Evolutionary conservation across 1,140 invertebrate species (phyloP), one percentile per base, ranked within the genome.

Genomic region (Lepidurus packardi): DNA sequence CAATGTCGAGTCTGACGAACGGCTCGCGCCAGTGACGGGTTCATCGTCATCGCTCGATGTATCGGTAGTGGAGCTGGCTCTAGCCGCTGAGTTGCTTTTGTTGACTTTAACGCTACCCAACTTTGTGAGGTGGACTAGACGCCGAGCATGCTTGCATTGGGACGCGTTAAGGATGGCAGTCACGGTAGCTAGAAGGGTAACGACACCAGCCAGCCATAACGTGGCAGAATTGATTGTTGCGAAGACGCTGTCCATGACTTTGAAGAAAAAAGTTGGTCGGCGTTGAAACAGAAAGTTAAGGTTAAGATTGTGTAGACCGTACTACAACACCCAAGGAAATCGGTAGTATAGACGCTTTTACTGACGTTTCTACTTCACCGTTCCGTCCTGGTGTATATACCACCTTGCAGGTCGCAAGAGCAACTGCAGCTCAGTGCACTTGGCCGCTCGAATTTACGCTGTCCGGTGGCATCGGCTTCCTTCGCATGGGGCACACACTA

Each of bases 341-440:
- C 21, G 53, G 13, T 65, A 65, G 53, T 65, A 65, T 10, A 47
- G 53, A 65, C 53, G 53, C 53, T n/a, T n/a, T 13, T n/a, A 65
- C 34, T 34, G 34, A 65, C 13, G 53, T 65, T 65, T 65, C 53
- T 65, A 65, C 53, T 65, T 65, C 53, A 21, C 53, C 53, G 16
- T 65, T 65, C 21, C 13, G 13, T 13, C 16, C 16, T 21, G 16
- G 53, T 13, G 53, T 65, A 65, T 65, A 65, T 13, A 65, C 16
- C 53, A 65, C 53, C 53, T 65, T 65, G 53, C 53, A 65, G 53
- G 53, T 65, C 53, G 53, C 53, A 65, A 65, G 53, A 65, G 53
- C 53, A 65, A 65, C 53, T 65, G 53, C 53, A 65, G 53, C 53
- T 65, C 53, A 65, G 53, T 65, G 53, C 21, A 65, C 53, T 65